A percentile compares a stretch with the other conserved stretches of the same genome.
phyloP scores from a whole-genome alignment of 2,797 vertebrate genomes.

The Synanceia verrucosa region DNA sequence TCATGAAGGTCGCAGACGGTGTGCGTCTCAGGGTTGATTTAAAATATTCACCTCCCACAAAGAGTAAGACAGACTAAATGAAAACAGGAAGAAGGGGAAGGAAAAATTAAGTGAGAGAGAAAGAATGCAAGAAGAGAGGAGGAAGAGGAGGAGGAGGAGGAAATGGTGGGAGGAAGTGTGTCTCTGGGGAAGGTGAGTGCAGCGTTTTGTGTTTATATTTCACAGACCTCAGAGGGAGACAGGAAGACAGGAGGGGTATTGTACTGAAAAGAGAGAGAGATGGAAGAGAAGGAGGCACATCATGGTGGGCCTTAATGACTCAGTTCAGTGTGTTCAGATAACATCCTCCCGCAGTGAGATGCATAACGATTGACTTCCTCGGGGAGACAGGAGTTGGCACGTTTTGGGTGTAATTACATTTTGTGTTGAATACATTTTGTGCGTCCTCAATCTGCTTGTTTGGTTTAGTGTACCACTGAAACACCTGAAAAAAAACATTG shows the following conservation, averaged over 20 bases:
- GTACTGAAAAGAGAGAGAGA: constrained; percentile 47
- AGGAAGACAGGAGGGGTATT: constrained; percentile 40
- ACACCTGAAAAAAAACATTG: constrained; percentile 11
- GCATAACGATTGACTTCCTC: constrained; percentile 49
- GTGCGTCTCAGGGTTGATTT: constrained; percentile 71
- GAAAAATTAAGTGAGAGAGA: no score
- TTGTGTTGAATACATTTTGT: constrained; percentile 16
- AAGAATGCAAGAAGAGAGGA: constrained; percentile 15
- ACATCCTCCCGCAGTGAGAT: constrained; percentile 46
- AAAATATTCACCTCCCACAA: constrained; percentile 66
- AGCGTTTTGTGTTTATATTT: constrained; percentile 51
- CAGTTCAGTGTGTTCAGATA: constrained; percentile 60
- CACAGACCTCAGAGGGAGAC: constrained; percentile 54
- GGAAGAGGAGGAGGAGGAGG: not conserved
- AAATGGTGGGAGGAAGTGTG: constrained; percentile 54
- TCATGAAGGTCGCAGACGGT: constrained; percentile 72
- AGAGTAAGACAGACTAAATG: constrained; percentile 25
- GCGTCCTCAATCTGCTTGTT: not conserved
- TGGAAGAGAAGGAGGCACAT: constrained; percentile 40
- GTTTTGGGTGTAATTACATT: constrained; percentile 30
- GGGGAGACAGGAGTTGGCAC: constrained; percentile 3
- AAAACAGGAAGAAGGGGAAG: constrained; percentile 17
- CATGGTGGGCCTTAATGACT: constrained; percentile 58
- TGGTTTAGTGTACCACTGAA: constrained; percentile 18
- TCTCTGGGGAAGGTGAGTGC: constrained; percentile 49